phyloP scores from a whole-genome alignment of 2,797 vertebrate genomes.

The Psittacula echo region DNA sequence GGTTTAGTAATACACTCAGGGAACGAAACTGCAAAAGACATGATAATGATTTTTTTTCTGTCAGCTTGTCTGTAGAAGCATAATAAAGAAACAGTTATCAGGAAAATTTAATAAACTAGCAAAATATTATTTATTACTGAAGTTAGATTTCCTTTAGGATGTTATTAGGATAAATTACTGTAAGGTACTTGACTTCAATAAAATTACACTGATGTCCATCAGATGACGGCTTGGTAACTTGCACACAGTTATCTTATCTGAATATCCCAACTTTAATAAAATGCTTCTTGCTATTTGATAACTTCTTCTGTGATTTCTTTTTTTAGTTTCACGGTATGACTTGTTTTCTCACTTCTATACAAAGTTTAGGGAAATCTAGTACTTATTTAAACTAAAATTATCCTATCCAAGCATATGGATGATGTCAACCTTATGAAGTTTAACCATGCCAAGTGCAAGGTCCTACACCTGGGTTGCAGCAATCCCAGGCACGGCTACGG shows the following conservation, averaged over 20 bases:
- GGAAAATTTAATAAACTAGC: neutral
- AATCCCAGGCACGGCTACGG: no score
- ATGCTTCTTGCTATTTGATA: neutral
- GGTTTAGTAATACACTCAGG: neutral
- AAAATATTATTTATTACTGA: neutral
- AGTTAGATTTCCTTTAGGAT: neutral
- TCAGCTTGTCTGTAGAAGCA: neutral
- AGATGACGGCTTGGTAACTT: neutral
- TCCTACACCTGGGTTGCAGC: no score
- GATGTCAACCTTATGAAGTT: no score
- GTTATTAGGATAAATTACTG: neutral
- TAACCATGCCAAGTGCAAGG: no score
- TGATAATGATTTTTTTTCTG: neutral
- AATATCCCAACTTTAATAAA: neutral
- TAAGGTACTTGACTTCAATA: neutral
- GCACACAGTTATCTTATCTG: neutral
- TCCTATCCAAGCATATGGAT: neutral
- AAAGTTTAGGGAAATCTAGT: neutral
- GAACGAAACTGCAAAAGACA: neutral
- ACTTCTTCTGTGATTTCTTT: neutral
- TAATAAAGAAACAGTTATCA: neutral
- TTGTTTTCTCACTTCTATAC: neutral
- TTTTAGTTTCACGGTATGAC: neutral
- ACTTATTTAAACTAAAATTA: neutral
- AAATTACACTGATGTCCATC: neutral